These are phyloP conservation scores for Dasypus novemcinctus DNA, from an alignment of 2,113 vertebrate species.

Conservation along the genomic window DNA sequence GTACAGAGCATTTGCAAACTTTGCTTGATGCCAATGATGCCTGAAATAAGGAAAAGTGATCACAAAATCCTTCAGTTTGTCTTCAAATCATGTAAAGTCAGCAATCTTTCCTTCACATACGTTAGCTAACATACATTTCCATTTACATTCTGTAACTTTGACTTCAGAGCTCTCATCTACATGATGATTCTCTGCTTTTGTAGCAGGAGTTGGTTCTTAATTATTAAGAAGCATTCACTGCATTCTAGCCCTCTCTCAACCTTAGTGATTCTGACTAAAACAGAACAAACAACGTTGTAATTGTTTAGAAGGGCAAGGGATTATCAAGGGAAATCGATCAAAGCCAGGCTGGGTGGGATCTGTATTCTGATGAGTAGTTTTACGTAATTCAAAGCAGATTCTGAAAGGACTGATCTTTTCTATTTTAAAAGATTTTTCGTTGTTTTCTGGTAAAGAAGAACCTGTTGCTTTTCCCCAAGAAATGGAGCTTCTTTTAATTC, in stretches of 20 bases:
- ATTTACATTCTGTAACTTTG: not conserved
- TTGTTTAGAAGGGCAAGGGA: not conserved
- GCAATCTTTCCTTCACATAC: not conserved
- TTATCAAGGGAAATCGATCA: conserved; percentile 9
- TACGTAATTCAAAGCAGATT: conserved; percentile 28
- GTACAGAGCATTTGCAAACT: not conserved
- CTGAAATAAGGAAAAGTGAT: not conserved
- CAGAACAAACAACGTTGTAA: not conserved
- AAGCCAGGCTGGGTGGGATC: not conserved
- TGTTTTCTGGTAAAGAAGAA: not conserved
- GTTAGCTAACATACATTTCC: not conserved
- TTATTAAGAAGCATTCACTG: not conserved
- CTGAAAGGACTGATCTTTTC: not conserved
- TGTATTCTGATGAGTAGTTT: not conserved
- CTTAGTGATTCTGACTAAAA: conserved; percentile 24
- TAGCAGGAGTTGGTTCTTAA: not conserved
- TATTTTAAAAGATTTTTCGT: not conserved
- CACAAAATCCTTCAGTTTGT: not conserved
- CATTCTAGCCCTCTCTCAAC: not conserved
- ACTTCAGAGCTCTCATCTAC: not conserved
- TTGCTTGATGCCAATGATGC: not conserved
- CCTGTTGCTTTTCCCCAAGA: not conserved
- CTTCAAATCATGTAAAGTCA: conserved; percentile 11
- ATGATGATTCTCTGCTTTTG: conserved; percentile 5
- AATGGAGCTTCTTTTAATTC: not conserved